Evolutionary conservation across 53 echinoderm and acorn worm species (phyloP).

Genomic region (Hippasteria phrygiana): DNA sequence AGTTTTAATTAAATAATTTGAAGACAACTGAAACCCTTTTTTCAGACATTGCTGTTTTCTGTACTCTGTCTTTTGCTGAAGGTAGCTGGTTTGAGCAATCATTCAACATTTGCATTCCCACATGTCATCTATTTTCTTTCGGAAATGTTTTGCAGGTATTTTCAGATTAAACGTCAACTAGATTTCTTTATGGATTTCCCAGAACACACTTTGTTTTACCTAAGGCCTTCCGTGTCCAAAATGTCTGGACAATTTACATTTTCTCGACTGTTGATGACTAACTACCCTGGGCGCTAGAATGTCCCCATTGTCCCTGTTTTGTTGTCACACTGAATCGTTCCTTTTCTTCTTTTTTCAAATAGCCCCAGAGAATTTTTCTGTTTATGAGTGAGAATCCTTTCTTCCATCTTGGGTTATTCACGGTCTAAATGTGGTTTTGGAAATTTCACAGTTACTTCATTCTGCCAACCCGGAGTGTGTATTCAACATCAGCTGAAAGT

Average conservation of each 20-base stretch:
- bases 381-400: neutral
- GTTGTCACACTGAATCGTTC: neutral
- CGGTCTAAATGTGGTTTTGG: constrained; percentile 33
- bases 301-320: constrained; percentile 16
- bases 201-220: too few relatives aligned
- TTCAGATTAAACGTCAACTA: too few relatives aligned
- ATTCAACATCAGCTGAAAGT: neutral
- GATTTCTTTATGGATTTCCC: too few relatives aligned
- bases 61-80: too few relatives aligned
- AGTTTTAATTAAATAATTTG: too few relatives aligned
- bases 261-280: neutral
- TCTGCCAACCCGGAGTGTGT: neutral
- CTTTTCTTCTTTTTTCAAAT: constrained; percentile 4
- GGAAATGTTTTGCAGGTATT: too few relatives aligned
- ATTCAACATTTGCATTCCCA: too few relatives aligned
- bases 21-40: too few relatives aligned
- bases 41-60: too few relatives aligned
- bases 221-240: neutral
- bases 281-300: neutral
- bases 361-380: constrained; percentile 8
- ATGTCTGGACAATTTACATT: neutral
- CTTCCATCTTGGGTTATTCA: constrained; percentile 24
- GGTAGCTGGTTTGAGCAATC: too few relatives aligned
- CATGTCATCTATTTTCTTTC: too few relatives aligned
- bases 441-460: neutral